These are phyloP conservation scores for Dryoscopus gambensis DNA, from an alignment of 2,113 vertebrate genomes.

Conservation along the genomic window DNA sequence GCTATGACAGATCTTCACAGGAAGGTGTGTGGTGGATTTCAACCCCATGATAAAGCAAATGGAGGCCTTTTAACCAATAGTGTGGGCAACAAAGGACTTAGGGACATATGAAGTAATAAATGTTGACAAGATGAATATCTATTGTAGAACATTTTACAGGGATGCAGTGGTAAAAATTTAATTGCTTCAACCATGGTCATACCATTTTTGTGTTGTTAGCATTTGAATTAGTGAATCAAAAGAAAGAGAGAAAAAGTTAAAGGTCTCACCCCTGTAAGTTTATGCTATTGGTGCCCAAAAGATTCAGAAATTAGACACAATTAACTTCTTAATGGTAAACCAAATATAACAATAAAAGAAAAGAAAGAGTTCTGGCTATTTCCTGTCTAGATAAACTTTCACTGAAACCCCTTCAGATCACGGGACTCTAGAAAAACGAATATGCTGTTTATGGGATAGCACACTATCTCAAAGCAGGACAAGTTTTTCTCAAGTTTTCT, in stretches of 20 bases:
- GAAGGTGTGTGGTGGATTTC: neutral
- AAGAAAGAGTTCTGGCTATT: neutral
- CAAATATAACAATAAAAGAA: neutral
- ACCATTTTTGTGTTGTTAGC: neutral
- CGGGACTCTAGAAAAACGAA: neutral
- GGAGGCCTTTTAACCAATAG: neutral
- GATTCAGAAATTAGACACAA: neutral
- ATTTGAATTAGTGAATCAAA: neutral
- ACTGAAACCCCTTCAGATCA: neutral
- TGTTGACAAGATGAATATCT: neutral
- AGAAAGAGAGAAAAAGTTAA: neutral
- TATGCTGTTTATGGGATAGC: neutral
- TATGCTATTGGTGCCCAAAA: neutral
- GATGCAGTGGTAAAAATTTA: neutral
- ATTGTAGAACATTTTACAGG: neutral
- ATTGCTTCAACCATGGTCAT: neutral
- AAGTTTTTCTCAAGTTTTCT: neutral
- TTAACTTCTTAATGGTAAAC: neutral
- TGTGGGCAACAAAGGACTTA: neutral
- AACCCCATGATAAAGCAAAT: neutral
- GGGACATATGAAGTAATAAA: neutral
- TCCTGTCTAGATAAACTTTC: neutral
- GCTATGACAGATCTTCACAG: rapidly evolving
- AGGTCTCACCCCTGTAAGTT: neutral
- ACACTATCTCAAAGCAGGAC: neutral